Percentiles rank a stretch among this genome's conserved stretches.
Conservation (phyloP, 1,140 invertebrate genomes). For the Sinella curviseta region DNA sequence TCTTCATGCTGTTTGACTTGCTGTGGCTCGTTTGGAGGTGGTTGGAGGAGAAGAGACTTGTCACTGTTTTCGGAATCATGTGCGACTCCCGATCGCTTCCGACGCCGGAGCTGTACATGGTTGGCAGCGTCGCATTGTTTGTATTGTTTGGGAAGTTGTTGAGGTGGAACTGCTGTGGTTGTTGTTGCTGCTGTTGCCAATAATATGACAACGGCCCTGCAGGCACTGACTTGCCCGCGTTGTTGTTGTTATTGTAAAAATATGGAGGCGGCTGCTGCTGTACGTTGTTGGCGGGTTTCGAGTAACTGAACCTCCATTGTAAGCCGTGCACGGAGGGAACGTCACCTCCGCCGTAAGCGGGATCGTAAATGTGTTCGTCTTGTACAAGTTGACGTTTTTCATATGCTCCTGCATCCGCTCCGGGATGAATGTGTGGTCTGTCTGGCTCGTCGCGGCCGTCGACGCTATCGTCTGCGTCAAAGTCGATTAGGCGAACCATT, state of each 20-base stretch:
- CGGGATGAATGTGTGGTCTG: neutral
- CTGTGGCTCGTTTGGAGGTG: neutral
- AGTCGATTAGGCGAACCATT: conserved; percentile 38
- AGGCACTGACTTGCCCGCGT: neutral
- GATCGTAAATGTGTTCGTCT: conserved; percentile 43
- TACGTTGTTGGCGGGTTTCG: neutral
- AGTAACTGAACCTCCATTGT: neutral
- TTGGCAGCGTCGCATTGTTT: no score
- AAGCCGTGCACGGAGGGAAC: no score
- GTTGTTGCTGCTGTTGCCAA: neutral
- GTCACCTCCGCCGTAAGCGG: conserved; percentile 31
- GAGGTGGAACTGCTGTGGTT: neutral
- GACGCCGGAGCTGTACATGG: no score
- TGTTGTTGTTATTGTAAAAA: neutral
- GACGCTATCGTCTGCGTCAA: conserved; percentile 3
- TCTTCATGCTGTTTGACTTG: conserved; percentile 5
- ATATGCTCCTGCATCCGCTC: conserved; percentile 28
- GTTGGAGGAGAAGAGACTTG: conserved; percentile 18
- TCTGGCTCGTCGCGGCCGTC: neutral
- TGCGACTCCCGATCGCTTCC: conserved; percentile 16
- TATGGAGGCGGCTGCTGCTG: neutral
- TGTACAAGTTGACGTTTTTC: conserved; percentile 33
- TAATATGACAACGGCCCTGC: neutral
- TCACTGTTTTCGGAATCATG: conserved; percentile 35
- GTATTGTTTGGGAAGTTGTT: conserved; percentile 21